Evolutionary conservation across 2,888 invertebrate genomes (phyloP), one percentile per base, ranked within the genome.

Genomic region (Bellardia bayeri): DNA sequence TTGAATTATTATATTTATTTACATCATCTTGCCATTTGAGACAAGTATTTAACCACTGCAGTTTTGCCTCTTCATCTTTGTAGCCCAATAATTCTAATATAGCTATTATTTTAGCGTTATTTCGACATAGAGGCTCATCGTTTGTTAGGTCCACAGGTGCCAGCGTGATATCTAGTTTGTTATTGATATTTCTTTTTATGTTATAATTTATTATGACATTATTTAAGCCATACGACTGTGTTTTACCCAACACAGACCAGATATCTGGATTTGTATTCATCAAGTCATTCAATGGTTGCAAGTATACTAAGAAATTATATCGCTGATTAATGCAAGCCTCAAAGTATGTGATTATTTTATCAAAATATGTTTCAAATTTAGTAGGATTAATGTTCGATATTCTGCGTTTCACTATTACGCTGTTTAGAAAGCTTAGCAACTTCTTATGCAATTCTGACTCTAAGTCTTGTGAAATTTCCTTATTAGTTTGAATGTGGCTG

Each of bases 291-390:
- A 11, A 11, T 11, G 30, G 9, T 33, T 4, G 37, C 6, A 37
- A 90, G 58, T n/a, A 90, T 85, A 0, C 90, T 90, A 91, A 91
- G 91, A 91, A 68, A 91, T 91, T 91, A 5, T 87, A 1, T 79
- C 68, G 37, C 6, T 37, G 37, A 5, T 37, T 37, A 37, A 6
- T 9, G 89, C 66, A 0, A 37, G 37, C 37, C 37, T 37, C 0
- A 86, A 33, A 92, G 92, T 1, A 89, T 88, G 11, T 5, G 0
- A 37, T 37, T 37, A 91, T 89, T 4, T 87, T 9, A 6, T 89
- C 40, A 58, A 92, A 51, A 82, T 91, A 93, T 23, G 74, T 82
- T 7, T 16, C 30, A 2, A 82, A 3, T 0, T 68, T 56, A 4
- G 37, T 1, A 6, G 37, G 37, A 4, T 3, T 90, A 86, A 0